Evolutionary conservation across 2,113 vertebrate genomes (phyloP), one percentile per base, ranked within the genome.

Genomic region (Salminus brasiliensis): DNA sequence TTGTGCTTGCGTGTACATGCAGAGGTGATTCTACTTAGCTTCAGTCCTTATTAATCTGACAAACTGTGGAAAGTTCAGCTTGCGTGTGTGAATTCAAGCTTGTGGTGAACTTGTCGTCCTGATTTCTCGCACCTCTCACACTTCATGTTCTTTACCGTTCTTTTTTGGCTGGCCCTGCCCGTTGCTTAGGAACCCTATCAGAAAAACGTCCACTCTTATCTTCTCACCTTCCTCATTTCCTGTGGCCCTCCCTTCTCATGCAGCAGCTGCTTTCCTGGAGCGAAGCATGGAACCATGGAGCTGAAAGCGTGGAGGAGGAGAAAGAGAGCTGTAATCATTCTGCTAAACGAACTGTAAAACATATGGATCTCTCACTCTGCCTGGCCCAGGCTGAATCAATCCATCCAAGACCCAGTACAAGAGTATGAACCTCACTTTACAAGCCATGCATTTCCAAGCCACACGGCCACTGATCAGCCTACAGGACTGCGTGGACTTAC

Each of bases 181-280:
- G 92, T 93, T 93, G 89, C 93, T 89, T 87, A 84, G 92, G 73
- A 91, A 91, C 88, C 21, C 83, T 88, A 89, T 91, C 88, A 88
- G 90, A 92, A 87, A 84, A 91, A 87, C 69, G 80, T 86, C 71
- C 80, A 73, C 75, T 85, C 85, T 92, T 93, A 92, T 93, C 89
- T 89, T 84, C 88, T 92, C 89, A 89, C 88, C 84, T 82, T 88
- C 83, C 87, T 91, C 91, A 94, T 93, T 92, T 94, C 93, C 92
- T 91, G 91, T 86, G 77, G 90, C 79, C 82, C 32, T 0, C 36
- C 72, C 77, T 83, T 84, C 87, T 45, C 88, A 76, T 80, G 89
- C 88, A 86, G 86, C 89, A 88, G 86, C 88, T 82, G 90, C 73
- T 88, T 85, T 86, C 79, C 80, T 83, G 84, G 84, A 83, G 85